These are phyloP conservation scores for Barypeithes pellucidus DNA, from an alignment of 2,888 invertebrate genomes.

Conservation along the genomic window DNA sequence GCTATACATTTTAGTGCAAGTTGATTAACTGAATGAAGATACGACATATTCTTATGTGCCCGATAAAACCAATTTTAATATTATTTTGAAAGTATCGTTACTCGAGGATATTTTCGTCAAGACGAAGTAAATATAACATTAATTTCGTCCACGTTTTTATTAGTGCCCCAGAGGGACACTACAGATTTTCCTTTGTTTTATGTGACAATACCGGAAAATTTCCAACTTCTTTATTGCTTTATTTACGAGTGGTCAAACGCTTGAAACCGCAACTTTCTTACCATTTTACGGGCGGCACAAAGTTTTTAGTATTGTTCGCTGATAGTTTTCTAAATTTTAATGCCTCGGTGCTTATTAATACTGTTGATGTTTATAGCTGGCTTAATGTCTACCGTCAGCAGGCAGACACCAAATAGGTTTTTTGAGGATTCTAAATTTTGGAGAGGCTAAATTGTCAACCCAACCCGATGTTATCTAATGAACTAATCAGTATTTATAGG, in stretches of 20 bases:
- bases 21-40: background rate
- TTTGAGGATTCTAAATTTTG: too few relatives aligned
- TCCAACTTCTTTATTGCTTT: slow-evolving; percentile 41
- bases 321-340: slow-evolving; percentile 40
- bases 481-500: too few relatives aligned
- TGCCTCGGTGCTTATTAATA: slow-evolving; percentile 31
- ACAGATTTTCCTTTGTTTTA: slow-evolving; percentile 30
- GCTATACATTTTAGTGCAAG: too few relatives aligned
- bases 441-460: too few relatives aligned
- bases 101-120: slow-evolving; percentile 2
- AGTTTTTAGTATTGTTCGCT: slow-evolving; percentile 39
- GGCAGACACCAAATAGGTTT: too few relatives aligned
- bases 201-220: slow-evolving; percentile 32
- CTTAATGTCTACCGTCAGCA: background rate
- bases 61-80: background rate
- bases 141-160: slow-evolving; percentile 30
- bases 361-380: background rate
- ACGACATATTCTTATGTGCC: background rate
- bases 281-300: slow-evolving; percentile 35
- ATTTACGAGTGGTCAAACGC: slow-evolving; percentile 49
- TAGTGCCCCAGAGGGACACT: slow-evolving; percentile 16
- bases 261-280: slow-evolving; percentile 41
- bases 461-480: too few relatives aligned
- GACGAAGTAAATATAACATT: slow-evolving; percentile 24
- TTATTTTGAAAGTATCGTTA: background rate